phyloP scores from a whole-genome alignment of 2,888 invertebrate species.

The Morpho deidamia region DNA sequence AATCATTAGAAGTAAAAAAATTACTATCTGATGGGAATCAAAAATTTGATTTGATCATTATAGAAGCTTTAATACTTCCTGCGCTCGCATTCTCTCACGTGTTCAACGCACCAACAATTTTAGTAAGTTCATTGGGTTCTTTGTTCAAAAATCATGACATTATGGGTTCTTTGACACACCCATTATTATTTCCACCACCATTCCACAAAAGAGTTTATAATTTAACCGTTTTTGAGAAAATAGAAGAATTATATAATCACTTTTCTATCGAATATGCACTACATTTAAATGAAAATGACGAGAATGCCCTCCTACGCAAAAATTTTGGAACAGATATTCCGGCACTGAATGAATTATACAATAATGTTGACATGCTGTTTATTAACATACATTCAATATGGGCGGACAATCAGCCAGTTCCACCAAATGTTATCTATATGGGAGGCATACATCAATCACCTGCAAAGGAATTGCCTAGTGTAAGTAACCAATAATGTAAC shows the following conservation, averaged over 20 bases:
- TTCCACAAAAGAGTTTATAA: conserved; percentile 30
- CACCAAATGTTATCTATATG: conserved; percentile 51
- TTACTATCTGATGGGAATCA: conserved; percentile 22
- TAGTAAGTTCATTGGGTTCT: conserved; percentile 35
- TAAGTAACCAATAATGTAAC: conserved; percentile 6
- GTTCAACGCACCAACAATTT: conserved; percentile 39
- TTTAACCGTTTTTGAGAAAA: conserved; percentile 36
- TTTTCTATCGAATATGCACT: conserved; percentile 9
- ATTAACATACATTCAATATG: conserved; percentile 53
- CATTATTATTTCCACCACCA: conserved; percentile 32
- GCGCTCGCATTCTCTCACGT: conserved; percentile 37
- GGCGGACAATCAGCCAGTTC: conserved; percentile 45
- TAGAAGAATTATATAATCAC: conserved; percentile 28
- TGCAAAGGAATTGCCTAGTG: conserved; percentile 50
- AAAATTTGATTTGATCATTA: conserved; percentile 38
- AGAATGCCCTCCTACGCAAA: conserved; percentile 25
- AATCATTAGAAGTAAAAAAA: conserved; percentile 18
- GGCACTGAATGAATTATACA: conserved; percentile 26
- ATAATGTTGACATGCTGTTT: conserved; percentile 50
- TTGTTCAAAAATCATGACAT: conserved; percentile 23
- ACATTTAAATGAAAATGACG: conserved; percentile 12
- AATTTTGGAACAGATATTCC: conserved; percentile 35
- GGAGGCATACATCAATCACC: conserved; percentile 57
- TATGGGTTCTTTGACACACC: conserved; percentile 35
- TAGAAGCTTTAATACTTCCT: conserved; percentile 34